Evolutionary conservation across 2,797 vertebrate genomes (phyloP).

Genomic region (Oophaga sylvatica): DNA sequence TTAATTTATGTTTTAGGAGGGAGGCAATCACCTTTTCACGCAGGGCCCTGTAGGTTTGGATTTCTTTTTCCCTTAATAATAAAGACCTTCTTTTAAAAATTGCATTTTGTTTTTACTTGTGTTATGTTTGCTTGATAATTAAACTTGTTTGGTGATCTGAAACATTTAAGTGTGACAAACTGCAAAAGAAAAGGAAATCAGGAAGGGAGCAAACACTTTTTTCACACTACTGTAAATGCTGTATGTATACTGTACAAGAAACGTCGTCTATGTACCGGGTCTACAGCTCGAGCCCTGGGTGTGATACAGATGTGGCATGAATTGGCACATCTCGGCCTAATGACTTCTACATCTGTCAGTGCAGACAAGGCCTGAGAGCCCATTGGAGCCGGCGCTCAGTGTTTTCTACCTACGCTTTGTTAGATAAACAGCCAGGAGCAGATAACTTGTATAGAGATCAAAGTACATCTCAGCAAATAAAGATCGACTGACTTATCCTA

Average conservation of each 20-base stretch:
- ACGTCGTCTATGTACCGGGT: not conserved
- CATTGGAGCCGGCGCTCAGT: conserved; percentile 7
- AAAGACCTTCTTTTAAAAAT: too few relatives aligned
- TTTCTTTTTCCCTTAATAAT: too few relatives aligned
- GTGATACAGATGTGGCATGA: not conserved
- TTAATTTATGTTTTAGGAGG: too few relatives aligned
- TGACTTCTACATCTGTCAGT: conserved; percentile 47
- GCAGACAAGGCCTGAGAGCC: conserved; percentile 42
- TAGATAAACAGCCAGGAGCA: conserved; percentile 55
- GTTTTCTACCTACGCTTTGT: conserved; percentile 42
- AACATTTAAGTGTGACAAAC: too few relatives aligned
- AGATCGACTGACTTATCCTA: not conserved
- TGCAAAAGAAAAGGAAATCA: too few relatives aligned
- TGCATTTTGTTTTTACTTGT: too few relatives aligned
- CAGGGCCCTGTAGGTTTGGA: too few relatives aligned
- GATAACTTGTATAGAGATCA: conserved; percentile 44
- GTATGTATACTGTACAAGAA: not conserved
- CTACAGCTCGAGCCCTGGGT: not conserved
- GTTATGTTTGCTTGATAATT: too few relatives aligned
- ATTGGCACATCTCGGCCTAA: conserved; percentile 13
- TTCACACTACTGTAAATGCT: not conserved
- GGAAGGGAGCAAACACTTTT: too few relatives aligned
- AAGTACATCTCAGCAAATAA: conserved; percentile 29
- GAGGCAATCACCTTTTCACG: too few relatives aligned
- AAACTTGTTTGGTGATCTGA: too few relatives aligned